phyloP scores from a whole-genome alignment of 2,888 invertebrate genomes.

The Stenolophus ochropezus region DNA sequence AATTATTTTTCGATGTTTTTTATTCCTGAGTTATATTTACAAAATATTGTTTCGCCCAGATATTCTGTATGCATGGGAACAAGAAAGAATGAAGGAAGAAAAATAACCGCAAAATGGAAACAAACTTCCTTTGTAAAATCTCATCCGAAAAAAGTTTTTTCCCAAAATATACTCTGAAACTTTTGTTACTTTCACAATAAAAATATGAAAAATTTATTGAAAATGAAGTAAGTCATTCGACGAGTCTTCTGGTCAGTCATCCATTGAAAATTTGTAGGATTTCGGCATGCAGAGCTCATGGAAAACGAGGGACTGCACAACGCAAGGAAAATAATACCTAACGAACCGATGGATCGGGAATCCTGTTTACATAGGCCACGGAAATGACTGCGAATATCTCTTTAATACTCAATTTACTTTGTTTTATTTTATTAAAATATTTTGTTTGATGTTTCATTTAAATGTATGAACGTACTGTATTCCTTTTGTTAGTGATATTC shows the following conservation, averaged over 20 bases:
- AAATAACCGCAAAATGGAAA: neutral
- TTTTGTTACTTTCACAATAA: slow-evolving; percentile 2
- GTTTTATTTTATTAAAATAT: neutral
- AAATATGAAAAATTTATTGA: slow-evolving; percentile 7
- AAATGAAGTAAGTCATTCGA: neutral
- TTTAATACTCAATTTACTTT: neutral
- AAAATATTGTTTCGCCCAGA: neutral
- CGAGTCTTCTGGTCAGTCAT: neutral
- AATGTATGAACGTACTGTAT: neutral
- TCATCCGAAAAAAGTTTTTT: neutral
- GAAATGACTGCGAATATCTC: neutral
- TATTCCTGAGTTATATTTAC: neutral
- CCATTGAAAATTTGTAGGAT: slow-evolving; percentile 8
- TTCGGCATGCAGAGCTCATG: neutral
- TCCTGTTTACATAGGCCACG: slow-evolving; percentile 6
- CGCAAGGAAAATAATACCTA: slow-evolving; percentile 15
- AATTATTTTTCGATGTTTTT: neutral
- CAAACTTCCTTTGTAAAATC: slow-evolving; percentile 1
- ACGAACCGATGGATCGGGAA: slow-evolving; percentile 16
- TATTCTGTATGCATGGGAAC: neutral
- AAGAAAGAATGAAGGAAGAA: neutral
- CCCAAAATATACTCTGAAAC: slow-evolving; percentile 4
- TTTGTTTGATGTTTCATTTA: neutral
- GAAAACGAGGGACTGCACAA: neutral
- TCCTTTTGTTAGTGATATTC: neutral